Conservation (phyloP, 2,113 vertebrate genomes). For the Otus sunia region DNA sequence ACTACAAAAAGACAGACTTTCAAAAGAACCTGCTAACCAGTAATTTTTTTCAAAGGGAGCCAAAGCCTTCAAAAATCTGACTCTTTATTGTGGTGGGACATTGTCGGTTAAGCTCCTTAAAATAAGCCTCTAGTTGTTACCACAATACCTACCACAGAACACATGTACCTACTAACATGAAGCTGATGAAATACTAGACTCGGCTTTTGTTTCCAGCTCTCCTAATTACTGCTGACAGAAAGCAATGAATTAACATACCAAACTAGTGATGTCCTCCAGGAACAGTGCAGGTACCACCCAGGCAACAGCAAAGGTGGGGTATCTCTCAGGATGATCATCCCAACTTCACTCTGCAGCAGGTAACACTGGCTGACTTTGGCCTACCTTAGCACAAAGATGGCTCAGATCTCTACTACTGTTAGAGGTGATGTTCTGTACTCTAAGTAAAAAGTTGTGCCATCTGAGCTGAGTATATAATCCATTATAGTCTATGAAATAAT, state of each 20-base stretch:
- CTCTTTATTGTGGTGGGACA: background rate
- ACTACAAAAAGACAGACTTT: background rate
- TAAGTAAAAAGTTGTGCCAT: background rate
- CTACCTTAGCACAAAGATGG: background rate
- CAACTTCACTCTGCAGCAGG: background rate
- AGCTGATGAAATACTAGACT: background rate
- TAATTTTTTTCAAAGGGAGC: background rate
- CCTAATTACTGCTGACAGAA: background rate
- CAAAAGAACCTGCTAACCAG: background rate
- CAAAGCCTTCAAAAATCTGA: background rate
- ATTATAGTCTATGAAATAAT: background rate
- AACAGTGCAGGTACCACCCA: background rate
- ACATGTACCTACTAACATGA: background rate
- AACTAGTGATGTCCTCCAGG: background rate
- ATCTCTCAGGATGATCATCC: background rate
- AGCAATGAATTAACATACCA: background rate
- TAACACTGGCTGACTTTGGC: background rate
- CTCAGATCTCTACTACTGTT: background rate
- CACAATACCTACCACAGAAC: background rate
- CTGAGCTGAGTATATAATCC: background rate
- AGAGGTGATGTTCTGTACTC: background rate
- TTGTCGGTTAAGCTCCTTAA: background rate
- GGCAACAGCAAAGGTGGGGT: background rate
- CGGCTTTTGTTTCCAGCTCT: background rate
- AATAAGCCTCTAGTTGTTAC: background rate